Percentiles rank a stretch among this genome's conserved stretches.
These are phyloP conservation scores for Heliconius hortense DNA, from an alignment of 2,888 invertebrate species.

Conservation along the genomic window DNA sequence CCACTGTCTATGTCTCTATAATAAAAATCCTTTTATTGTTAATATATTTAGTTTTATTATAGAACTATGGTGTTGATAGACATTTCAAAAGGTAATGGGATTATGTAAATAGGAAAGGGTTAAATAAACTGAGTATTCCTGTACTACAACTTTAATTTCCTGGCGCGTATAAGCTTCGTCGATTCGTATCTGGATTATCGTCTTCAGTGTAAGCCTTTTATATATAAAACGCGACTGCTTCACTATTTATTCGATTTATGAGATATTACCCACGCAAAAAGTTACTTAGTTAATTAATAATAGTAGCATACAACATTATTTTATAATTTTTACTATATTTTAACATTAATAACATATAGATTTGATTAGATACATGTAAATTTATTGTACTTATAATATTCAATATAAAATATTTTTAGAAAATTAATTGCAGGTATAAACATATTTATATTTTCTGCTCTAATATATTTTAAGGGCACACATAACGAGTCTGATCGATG, in stretches of 20 bases:
- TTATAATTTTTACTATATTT: not conserved
- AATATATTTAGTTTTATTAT: conserved; percentile 29
- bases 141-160: conserved; percentile 61
- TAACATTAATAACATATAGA: not conserved
- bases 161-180: conserved; percentile 49
- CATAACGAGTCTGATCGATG: not conserved
- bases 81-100: conserved; percentile 55
- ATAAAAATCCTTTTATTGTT: conserved; percentile 47
- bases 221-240: conserved; percentile 14
- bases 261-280: conserved; percentile 13
- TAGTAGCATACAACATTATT: not conserved
- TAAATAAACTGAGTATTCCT: conserved; percentile 58
- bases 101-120: conserved; percentile 60
- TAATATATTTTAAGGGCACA: not conserved
- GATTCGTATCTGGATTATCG: conserved; percentile 41
- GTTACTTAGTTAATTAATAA: not conserved
- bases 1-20: conserved; percentile 38
- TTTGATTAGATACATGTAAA: not conserved
- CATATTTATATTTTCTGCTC: not conserved
- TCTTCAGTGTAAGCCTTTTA: conserved; percentile 23
- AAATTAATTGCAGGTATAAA: not conserved
- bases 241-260: conserved; percentile 15
- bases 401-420: not conserved
- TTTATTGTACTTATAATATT: not conserved
- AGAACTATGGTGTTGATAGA: conserved; percentile 47